A percentile compares a stretch with the other conserved stretches of the same genome.
These are phyloP conservation scores for Quiscalus mexicanus DNA, from an alignment of 2,113 vertebrate species.

Conservation along the genomic window DNA sequence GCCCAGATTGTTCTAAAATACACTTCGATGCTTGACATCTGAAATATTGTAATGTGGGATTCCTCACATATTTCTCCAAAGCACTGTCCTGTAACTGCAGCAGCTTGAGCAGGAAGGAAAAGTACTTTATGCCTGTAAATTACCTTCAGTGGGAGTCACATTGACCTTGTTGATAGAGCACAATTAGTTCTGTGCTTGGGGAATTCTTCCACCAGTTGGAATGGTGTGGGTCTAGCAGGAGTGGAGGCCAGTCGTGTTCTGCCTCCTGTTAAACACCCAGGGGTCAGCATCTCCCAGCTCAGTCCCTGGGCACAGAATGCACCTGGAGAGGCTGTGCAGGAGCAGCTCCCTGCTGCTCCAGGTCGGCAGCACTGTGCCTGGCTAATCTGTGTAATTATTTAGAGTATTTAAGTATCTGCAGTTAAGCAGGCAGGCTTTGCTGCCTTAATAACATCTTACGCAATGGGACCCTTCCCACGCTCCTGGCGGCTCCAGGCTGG, in stretches of 20 bases:
- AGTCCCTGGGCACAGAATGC: accelerated
- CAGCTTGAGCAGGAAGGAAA: background rate
- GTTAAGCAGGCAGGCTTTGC: slow-evolving; percentile 55
- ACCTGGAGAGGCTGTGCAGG: background rate
- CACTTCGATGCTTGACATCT: accelerated
- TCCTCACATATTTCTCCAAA: background rate
- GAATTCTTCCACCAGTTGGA: background rate
- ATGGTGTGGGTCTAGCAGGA: accelerated
- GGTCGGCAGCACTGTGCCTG: background rate
- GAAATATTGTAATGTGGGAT: background rate
- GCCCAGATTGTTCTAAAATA: background rate
- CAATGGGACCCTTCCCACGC: slow-evolving; percentile 38
- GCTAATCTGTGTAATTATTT: slow-evolving; percentile 44
- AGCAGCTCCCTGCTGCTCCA: background rate
- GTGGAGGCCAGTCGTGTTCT: background rate
- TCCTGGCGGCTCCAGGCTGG: background rate
- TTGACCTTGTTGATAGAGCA: background rate
- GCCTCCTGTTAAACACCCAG: accelerated
- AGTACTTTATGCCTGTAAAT: background rate
- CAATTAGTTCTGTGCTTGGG: background rate
- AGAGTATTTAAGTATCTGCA: slow-evolving; percentile 42
- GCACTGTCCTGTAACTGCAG: background rate
- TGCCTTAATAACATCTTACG: slow-evolving; percentile 19
- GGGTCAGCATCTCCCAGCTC: background rate
- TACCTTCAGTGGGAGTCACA: background rate